These are phyloP conservation scores for Anabacerthia variegaticeps DNA, from an alignment of 2,797 vertebrate genomes.

Conservation along the genomic window DNA sequence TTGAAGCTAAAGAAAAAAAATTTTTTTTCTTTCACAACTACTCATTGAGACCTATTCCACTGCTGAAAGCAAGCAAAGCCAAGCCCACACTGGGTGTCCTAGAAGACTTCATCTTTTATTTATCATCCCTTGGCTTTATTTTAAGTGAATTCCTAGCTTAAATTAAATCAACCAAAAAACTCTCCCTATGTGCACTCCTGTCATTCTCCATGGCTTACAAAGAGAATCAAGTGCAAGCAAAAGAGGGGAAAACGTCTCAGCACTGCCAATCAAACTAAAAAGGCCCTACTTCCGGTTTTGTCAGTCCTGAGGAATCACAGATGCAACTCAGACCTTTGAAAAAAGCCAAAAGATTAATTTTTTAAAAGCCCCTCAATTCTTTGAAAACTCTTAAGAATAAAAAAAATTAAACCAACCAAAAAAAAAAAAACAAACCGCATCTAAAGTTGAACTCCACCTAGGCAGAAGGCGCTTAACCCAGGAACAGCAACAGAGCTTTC, in stretches of 20 bases:
- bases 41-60: background rate
- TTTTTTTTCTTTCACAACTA: background rate
- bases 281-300: constrained; percentile 65
- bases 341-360: constrained; percentile 8
- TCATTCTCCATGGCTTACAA: constrained; percentile 72
- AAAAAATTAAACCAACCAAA: background rate
- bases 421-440: background rate
- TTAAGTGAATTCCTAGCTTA: background rate
- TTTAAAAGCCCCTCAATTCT: background rate
- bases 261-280: constrained; percentile 72
- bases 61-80: background rate
- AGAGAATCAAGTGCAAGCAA: constrained; percentile 83
- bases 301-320: constrained; percentile 61
- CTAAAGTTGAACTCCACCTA: constrained; percentile 34
- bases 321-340: constrained; percentile 39
- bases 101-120: background rate
- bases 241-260: background rate
- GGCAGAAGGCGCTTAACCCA: constrained; percentile 70
- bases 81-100: background rate
- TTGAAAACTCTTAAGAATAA: background rate
- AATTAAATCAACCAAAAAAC: background rate
- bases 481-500: constrained; percentile 55
- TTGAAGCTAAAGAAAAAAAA: background rate
- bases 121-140: background rate
- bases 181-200: background rate